phyloP scores from a whole-genome alignment of 2,888 invertebrate species.

The Erpobdella octoculata region DNA sequence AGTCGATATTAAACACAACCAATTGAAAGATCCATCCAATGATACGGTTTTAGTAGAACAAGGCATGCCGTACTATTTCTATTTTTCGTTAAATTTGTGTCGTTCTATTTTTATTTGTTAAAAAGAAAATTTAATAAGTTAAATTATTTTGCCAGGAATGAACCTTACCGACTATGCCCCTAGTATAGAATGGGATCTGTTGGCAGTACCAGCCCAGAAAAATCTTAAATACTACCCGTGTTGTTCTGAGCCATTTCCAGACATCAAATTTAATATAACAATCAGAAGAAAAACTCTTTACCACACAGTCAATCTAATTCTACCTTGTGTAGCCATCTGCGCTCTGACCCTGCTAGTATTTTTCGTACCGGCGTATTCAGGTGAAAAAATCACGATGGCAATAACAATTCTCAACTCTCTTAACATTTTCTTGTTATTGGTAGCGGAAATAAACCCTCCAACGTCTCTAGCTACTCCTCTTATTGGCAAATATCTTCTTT shows the following conservation, averaged over 20 bases:
- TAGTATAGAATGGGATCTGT: conserved; percentile 52
- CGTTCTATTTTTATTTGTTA: no score
- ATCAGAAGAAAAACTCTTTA: conserved; percentile 64
- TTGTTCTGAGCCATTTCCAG: conserved; percentile 52
- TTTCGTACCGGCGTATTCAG: conserved; percentile 92
- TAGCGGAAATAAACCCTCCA: conserved; percentile 96
- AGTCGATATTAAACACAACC: conserved; percentile 40
- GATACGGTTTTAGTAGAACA: conserved; percentile 39
- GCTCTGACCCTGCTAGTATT: conserved; percentile 92
- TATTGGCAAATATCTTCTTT: conserved; percentile 86
- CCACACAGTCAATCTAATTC: conserved; percentile 91
- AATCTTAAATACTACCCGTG: conserved; percentile 57
- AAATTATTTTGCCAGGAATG: conserved; percentile 42
- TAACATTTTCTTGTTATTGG: conserved; percentile 94
- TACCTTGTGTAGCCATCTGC: conserved; percentile 91
- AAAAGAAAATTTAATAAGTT: conserved; percentile 21
- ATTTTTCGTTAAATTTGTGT: no score
- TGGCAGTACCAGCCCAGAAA: conserved; percentile 59
- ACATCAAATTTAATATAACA: conserved; percentile 53
- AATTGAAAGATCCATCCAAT: conserved; percentile 22
- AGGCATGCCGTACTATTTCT: conserved; percentile 36
- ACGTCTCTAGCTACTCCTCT: conserved; percentile 74
- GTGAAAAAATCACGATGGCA: conserved; percentile 93
- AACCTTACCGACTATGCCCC: conserved; percentile 51
- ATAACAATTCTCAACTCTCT: conserved; percentile 94